These are phyloP conservation scores for Anabas testudineus DNA, from an alignment of 2,797 vertebrate species.

Conservation along the genomic window DNA sequence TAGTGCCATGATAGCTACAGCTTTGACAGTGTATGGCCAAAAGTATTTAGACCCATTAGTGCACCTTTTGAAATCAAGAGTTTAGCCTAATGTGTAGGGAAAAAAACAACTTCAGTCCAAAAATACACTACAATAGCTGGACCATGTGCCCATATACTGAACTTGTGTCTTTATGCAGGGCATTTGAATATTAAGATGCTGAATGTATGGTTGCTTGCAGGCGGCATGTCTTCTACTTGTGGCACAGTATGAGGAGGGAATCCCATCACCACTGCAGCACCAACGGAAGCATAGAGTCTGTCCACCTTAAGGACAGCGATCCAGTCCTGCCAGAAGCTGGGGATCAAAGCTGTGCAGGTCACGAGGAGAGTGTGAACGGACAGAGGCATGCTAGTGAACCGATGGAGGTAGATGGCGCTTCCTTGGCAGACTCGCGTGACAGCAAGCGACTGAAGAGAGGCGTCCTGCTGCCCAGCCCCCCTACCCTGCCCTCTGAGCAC, in stretches of 20 bases:
- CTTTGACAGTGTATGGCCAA: too few species aligned
- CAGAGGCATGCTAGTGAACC: conserved; percentile 70
- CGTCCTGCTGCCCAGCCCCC: conserved; percentile 74
- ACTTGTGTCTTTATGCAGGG: neutral
- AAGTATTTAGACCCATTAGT: neutral
- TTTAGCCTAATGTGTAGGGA: neutral
- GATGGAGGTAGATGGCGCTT: conserved; percentile 90
- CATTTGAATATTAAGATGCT: neutral
- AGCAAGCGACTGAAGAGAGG: conserved; percentile 93
- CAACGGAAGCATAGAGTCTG: conserved; percentile 34
- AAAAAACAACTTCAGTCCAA: neutral
- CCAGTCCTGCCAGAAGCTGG: conserved; percentile 59
- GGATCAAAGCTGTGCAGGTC: conserved; percentile 14
- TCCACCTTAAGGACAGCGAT: conserved; percentile 69
- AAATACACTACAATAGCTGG: neutral
- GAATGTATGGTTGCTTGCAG: conserved; percentile 71
- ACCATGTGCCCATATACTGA: neutral
- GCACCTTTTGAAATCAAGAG: neutral
- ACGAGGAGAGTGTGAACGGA: conserved; percentile 41
- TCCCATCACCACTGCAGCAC: conserved; percentile 59
- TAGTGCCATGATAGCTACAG: neutral
- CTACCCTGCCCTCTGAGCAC: conserved; percentile 86
- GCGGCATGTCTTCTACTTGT: conserved; percentile 91
- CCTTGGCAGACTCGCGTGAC: conserved; percentile 85
- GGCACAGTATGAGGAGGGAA: conserved; percentile 87